A percentile compares a stretch with the other conserved stretches of the same genome.
These are phyloP conservation scores for Theodoxus fluviatilis DNA, from an alignment of 2,888 invertebrate genomes.

Conservation along the genomic window DNA sequence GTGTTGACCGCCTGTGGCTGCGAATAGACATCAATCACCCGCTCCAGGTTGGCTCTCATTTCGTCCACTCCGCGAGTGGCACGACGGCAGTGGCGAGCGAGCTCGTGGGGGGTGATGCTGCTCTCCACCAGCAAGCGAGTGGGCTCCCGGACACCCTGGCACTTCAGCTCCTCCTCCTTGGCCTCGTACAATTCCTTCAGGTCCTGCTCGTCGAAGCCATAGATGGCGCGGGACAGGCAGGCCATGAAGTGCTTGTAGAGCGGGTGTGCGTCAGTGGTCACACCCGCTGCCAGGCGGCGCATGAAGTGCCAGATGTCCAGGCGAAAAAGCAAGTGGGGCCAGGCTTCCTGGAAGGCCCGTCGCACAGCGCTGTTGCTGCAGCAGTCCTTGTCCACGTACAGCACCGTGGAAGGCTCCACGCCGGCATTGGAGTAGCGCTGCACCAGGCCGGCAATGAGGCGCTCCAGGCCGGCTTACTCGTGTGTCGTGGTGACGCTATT, in stretches of 20 bases:
- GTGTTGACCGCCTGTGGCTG: too few species aligned
- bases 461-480: constrained; percentile 35
- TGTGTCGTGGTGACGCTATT: constrained; percentile 37
- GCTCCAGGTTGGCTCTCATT: too few species aligned
- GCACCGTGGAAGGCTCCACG: constrained; percentile 35
- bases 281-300: constrained; percentile 33
- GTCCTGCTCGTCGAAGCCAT: constrained; percentile 36
- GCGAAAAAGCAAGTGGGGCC: constrained; percentile 32
- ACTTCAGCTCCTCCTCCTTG: constrained; percentile 27
- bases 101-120: constrained; percentile 28
- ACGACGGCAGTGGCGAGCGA: constrained; percentile 33
- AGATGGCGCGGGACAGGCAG: constrained; percentile 33
- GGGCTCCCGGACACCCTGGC: neutral
- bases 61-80: constrained; percentile 33
- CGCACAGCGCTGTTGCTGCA: constrained; percentile 30
- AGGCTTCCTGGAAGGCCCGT: too few species aligned
- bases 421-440: constrained; percentile 33
- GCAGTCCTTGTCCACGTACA: constrained; percentile 48
- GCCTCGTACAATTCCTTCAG: constrained; percentile 27
- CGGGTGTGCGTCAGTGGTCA: constrained; percentile 37
- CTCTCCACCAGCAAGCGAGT: neutral
- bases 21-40: too few species aligned
- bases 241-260: constrained; percentile 40
- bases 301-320: constrained; percentile 47
- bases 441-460: constrained; percentile 36